Evolutionary conservation across 2,797 vertebrate genomes (phyloP).

Genomic region (Coracias cyanogaster): DNA sequence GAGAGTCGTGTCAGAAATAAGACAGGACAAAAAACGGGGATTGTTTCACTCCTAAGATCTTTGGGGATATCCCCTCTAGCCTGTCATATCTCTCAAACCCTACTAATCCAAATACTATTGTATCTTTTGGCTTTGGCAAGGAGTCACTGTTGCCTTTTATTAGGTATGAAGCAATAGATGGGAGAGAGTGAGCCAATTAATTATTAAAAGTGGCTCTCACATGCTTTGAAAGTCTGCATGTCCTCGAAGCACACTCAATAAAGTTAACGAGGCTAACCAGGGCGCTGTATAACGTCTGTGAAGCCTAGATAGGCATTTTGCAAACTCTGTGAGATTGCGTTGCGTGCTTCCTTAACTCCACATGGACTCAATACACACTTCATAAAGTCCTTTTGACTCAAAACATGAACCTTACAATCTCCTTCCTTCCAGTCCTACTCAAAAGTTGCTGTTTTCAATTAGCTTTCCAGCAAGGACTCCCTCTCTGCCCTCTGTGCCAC

Average conservation of each 20-base stretch:
- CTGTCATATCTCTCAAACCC: neutral
- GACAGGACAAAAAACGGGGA: neutral
- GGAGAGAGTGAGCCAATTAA: constrained; percentile 18
- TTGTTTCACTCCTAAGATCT: neutral
- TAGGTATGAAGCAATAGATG: constrained; percentile 10
- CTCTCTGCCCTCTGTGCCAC: neutral
- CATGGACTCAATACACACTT: constrained; percentile 27
- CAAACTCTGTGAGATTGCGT: neutral
- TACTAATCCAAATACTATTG: neutral
- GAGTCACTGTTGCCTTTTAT: neutral
- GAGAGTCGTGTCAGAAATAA: constrained; percentile 3
- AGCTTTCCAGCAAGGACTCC: neutral
- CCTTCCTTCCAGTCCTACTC: neutral
- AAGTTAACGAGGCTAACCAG: constrained; percentile 27
- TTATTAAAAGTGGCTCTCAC: constrained; percentile 27
- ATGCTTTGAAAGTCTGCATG: constrained; percentile 16
- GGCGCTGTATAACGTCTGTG: neutral
- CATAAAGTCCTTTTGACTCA: constrained; percentile 8
- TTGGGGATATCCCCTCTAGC: neutral
- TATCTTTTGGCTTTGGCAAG: constrained; percentile 14
- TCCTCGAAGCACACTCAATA: constrained; percentile 37
- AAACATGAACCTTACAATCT: neutral
- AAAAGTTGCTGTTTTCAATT: constrained; percentile 11
- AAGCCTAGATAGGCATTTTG: neutral
- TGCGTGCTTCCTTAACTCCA: neutral